Percentiles rank a stretch among this genome's conserved stretches.
Evolutionary conservation across 2,113 vertebrate species (phyloP).

Genomic region (Baryphthengus martii): DNA sequence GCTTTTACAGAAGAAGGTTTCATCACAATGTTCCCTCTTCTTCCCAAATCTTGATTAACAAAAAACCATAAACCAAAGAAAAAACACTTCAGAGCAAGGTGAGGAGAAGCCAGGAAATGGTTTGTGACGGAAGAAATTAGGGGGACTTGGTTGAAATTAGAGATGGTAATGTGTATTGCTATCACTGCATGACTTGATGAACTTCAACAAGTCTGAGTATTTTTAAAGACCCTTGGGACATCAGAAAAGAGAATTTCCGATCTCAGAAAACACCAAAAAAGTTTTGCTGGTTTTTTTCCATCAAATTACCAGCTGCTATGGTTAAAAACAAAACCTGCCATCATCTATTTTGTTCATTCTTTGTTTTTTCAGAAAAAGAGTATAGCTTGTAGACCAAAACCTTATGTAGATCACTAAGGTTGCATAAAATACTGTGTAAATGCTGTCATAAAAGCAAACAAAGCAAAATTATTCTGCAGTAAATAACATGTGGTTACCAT

Average conservation of each 20-base stretch:
- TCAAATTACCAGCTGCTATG: background rate
- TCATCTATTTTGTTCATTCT: background rate
- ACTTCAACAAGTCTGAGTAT: background rate
- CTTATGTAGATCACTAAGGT: conserved; percentile 14
- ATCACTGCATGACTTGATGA: background rate
- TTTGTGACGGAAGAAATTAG: background rate
- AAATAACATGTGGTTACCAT: conserved; percentile 27
- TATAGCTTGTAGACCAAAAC: background rate
- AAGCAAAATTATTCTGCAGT: background rate
- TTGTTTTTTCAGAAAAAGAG: background rate
- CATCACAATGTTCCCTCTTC: background rate
- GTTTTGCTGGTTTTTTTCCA: background rate
- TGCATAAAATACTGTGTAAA: conserved; percentile 32
- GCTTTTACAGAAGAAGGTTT: background rate
- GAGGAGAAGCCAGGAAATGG: conserved; percentile 11
- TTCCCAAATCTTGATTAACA: conserved; percentile 5
- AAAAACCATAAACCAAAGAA: background rate
- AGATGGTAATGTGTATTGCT: background rate
- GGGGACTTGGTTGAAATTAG: background rate
- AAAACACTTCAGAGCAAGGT: conserved; percentile 9
- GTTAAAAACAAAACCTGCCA: conserved; percentile 18
- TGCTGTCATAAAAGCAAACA: conserved; percentile 32
- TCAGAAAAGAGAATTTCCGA: background rate
- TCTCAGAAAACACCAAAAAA: background rate
- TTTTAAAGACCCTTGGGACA: background rate